A percentile compares a stretch with the other conserved stretches of the same genome.
phyloP scores from a whole-genome alignment of 2,113 vertebrate genomes.

The Engystomops pustulosus region DNA sequence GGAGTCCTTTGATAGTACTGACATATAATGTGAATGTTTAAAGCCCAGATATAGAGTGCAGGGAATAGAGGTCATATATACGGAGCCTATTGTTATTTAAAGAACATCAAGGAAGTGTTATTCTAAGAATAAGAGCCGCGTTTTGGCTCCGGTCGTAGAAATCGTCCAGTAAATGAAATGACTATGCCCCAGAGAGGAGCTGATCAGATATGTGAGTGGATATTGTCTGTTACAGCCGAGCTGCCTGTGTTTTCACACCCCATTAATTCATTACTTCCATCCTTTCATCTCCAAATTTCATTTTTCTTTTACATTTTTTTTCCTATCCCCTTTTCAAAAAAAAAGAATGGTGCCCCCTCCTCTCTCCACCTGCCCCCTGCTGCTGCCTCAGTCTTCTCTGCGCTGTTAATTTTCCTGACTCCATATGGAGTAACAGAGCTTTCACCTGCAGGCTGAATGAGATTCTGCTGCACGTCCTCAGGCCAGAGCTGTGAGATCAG shows the following conservation, averaged over 20 bases:
- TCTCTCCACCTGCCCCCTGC: conserved; percentile 78
- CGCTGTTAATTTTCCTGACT: conserved; percentile 99
- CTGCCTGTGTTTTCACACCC: conserved; percentile 94
- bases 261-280: conserved; percentile 99
- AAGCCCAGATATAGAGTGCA: not conserved
- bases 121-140: conserved; percentile 64
- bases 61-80: not conserved
- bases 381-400: conserved; percentile 98
- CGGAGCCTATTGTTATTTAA: conserved; percentile 53
- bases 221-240: conserved; percentile 97
- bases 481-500: conserved; percentile 98
- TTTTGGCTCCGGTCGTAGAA: conserved; percentile 71
- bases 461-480: conserved; percentile 93
- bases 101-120: conserved; percentile 61
- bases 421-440: conserved; percentile 99
- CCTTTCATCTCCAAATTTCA: conserved; percentile 95
- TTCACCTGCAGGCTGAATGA: conserved; percentile 99
- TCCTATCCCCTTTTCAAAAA: conserved; percentile 64
- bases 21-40: conserved; percentile 7
- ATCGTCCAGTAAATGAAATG: conserved; percentile 86
- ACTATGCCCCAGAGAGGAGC: conserved; percentile 88
- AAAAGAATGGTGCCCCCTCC: conserved; percentile 76
- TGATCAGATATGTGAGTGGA: conserved; percentile 81
- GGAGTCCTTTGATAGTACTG: not conserved
- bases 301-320: conserved; percentile 74